Evolutionary conservation across 2,113 vertebrate genomes (phyloP).

Genomic region (Gobio gobio): DNA sequence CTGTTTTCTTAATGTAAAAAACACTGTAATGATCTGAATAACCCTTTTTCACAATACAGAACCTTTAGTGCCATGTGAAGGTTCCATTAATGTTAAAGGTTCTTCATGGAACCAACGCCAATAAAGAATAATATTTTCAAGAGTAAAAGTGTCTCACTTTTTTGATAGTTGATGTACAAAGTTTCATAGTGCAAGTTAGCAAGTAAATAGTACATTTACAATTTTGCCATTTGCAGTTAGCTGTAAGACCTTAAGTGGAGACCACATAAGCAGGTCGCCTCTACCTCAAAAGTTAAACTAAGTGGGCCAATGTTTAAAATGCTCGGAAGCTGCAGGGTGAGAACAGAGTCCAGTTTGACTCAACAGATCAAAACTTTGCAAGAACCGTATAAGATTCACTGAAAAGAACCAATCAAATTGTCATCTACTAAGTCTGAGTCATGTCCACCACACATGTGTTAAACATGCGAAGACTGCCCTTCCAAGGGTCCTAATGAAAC

Average conservation of each 20-base stretch:
- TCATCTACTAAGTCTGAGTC: constrained; percentile 1
- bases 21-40: too few relatives aligned
- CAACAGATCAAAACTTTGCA: constrained; percentile 2
- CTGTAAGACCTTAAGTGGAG: neutral
- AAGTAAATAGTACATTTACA: neutral
- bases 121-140: too few relatives aligned
- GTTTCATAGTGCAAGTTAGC: neutral
- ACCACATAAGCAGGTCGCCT: constrained; percentile 27
- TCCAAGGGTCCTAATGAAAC: constrained; percentile 9
- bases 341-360: constrained; percentile 6
- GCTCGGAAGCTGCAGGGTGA: neutral
- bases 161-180: neutral
- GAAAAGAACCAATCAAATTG: neutral
- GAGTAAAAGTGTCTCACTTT: neutral
- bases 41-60: too few relatives aligned
- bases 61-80: too few relatives aligned
- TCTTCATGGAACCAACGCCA: too few relatives aligned
- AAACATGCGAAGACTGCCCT: neutral
- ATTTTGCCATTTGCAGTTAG: neutral
- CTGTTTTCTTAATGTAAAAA: too few relatives aligned
- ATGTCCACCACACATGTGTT: neutral
- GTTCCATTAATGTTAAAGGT: too few relatives aligned
- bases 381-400: neutral
- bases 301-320: constrained; percentile 25
- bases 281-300: constrained; percentile 11